A percentile compares a stretch with the other conserved stretches of the same genome.
Conservation (phyloP, 2,888 invertebrate species). For the Apeira syringaria region DNA sequence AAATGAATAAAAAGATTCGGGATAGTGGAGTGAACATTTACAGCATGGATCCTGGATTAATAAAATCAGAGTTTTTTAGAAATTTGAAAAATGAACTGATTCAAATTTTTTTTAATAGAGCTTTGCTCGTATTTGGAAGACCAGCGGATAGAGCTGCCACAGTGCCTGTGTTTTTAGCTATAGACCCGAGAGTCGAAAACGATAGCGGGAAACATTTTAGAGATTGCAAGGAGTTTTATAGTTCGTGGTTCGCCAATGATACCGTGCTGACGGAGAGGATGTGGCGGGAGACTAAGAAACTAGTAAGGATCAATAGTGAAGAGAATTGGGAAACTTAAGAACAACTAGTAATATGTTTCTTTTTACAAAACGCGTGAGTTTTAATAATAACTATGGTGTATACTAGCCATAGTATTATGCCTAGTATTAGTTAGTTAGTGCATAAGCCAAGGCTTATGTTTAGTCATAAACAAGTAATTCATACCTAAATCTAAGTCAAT, state of each 20-base stretch:
- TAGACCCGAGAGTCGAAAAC: conserved; percentile 47
- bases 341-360: too few species aligned
- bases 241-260: conserved; percentile 67
- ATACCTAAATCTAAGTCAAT: too few species aligned
- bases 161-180: conserved; percentile 57
- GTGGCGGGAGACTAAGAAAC: conserved; percentile 56
- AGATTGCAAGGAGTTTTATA: conserved; percentile 60
- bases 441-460: too few species aligned
- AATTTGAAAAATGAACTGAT: conserved; percentile 49
- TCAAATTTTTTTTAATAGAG: conserved; percentile 41
- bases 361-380: too few species aligned
- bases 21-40: conserved; percentile 87
- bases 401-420: too few species aligned
- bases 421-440: too few species aligned
- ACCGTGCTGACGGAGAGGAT: conserved; percentile 41
- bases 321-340: conserved; percentile 70
- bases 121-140: conserved; percentile 46
- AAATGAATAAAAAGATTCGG: conserved; percentile 63
- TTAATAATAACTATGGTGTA: too few species aligned
- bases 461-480: too few species aligned
- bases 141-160: conserved; percentile 50
- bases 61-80: conserved; percentile 90
- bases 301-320: conserved; percentile 45
- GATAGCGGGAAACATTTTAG: conserved; percentile 61
- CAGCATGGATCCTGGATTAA: conserved; percentile 92